A percentile compares a stretch with the other conserved stretches of the same genome.
These are phyloP conservation scores for Bradypodion ventrale DNA, from an alignment of 2,797 vertebrate species.

Conservation along the genomic window DNA sequence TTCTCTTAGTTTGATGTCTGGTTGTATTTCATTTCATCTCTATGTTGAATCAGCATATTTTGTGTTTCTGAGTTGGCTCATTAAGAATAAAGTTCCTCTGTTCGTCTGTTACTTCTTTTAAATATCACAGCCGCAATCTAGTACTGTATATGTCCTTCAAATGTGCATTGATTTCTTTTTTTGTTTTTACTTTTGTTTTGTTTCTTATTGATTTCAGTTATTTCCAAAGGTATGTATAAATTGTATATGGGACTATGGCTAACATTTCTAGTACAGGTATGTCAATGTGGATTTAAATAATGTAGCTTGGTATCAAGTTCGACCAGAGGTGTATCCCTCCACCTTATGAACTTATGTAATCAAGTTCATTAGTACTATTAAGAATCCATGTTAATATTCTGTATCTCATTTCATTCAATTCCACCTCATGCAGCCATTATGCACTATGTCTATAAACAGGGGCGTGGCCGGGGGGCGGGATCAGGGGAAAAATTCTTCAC, in stretches of 20 bases:
- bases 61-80: not conserved
- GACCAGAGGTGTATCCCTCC: not conserved
- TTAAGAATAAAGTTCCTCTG: not conserved
- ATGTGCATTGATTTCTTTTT: not conserved
- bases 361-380: too few species aligned
- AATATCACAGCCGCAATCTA: not conserved
- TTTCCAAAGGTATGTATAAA: not conserved
- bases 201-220: not conserved
- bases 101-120: not conserved
- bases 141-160: not conserved
- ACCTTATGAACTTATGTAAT: too few species aligned
- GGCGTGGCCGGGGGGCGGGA: too few species aligned
- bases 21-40: constrained; percentile 8
- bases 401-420: too few species aligned
- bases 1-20: not conserved
- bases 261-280: not conserved
- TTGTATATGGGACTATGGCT: not conserved
- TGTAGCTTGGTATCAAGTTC: not conserved
- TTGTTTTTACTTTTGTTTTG: too few species aligned
- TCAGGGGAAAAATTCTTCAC: too few species aligned
- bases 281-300: not conserved
- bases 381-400: too few species aligned
- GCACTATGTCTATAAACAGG: too few species aligned
- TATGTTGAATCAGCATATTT: not conserved
- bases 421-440: too few species aligned